Evolutionary conservation across 2,797 vertebrate genomes (phyloP), one percentile per base, ranked within the genome.

Genomic region (Hybognathus amarus): DNA sequence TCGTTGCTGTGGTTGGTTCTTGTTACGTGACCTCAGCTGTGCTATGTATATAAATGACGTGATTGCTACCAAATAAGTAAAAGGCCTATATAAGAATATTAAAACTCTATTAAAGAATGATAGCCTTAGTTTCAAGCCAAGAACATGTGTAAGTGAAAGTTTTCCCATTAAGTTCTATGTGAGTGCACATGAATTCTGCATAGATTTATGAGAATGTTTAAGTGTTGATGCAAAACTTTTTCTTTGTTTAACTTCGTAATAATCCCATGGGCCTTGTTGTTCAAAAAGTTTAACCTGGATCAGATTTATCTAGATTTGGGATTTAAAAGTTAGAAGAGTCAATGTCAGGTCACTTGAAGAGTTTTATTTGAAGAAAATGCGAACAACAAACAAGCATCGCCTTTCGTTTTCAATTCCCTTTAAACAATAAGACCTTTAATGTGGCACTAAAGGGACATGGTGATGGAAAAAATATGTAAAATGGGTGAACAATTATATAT

Each of bases 161-260:
- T 27, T 42, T 77, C n/a, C 56, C 38, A 76, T 30, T 63, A 5
- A 13, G 17, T 61, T 33, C 69, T 18, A 27, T 27, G 8, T 27
- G 12, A 76, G 17, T 42, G 2, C 6, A 24, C 17, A 27, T 27
- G n/a, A 76, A 61, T 30, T 56, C 18, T 27, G 79, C 47, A 20
- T 50, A 33, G 10, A 67, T 66, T 79, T 66, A 6, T 70, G 82
- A 79, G 74, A 80, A 47, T 81, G 63, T 50, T 87, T 86, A 79
- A 88, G 69, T 70, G 69, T 86, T 84, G 52, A 68, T 76, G 47
- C 1, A 11, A 56, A 64, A 12, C 3, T 52, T 83, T 36, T 77
- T 76, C 24, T 70, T 89, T 90, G 40, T 74, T 91, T 88, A 82
- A 85, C 81, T 70, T 56, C 11, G 80, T 78, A n/a, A 80, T 89